Evolutionary conservation across 2,888 invertebrate genomes (phyloP), one percentile per base, ranked within the genome.

Genomic region (Diogma glabrata): DNA sequence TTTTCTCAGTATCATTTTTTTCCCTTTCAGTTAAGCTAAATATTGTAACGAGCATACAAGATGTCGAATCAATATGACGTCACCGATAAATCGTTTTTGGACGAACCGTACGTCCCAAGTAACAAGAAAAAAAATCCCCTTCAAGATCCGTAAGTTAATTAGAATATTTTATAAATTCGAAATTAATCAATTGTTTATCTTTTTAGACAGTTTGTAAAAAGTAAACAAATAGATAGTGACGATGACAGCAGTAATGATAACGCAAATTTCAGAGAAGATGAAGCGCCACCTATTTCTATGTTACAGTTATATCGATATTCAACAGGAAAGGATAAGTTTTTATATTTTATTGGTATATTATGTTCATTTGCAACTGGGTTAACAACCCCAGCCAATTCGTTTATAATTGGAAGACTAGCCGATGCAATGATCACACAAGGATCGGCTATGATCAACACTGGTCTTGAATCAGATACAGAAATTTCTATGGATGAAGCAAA

Each of bases 351-450:
- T 9, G 82, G 79, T 2, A 56, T 75, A 5, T 24, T 77, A 50
- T 72, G 71, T 51, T 73, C 78, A 1, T 57, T 76, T 5, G 60
- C 67, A 26, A 75, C 77, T 4, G 82, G 81, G 2, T 62, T 72
- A 5, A 71, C 75, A 26, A 74, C 78, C 51, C 82, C 84, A 0
- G 54, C 79, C 8, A 81, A 81, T 64, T 77, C 78, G 1, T 61
- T 80, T 3, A 66, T 82, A 9, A 77, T 82, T 59, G 79, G 82
- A 22, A n/a, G 33, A 33, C 22, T 48, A 14, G 48, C 30, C 12
- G 48, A 48, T 22, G 48, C 71, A 2, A 59, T 59, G 3, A 47
- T 23, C 17, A 22, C 6, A 4, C 22, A 47, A 7, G 50, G 28
- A 8, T 4, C 43, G 8, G 17, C 64, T 22, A 14, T 17, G 22